phyloP scores from a whole-genome alignment of 2,888 invertebrate species.

The Drosophila hamatofila region DNA sequence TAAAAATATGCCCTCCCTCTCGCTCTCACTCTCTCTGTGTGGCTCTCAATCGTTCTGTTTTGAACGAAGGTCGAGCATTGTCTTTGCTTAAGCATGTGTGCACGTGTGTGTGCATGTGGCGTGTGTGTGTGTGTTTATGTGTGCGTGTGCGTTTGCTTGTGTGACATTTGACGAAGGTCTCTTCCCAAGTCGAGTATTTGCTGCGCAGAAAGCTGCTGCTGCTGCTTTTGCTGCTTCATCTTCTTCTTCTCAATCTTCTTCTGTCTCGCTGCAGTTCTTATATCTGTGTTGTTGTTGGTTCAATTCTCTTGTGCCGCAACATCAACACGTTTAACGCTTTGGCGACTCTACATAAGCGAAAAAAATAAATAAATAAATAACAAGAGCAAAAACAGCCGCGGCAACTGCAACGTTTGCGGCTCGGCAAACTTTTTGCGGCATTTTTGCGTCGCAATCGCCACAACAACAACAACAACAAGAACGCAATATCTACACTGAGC shows the following conservation, averaged over 20 bases:
- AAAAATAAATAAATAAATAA: conserved; percentile 5
- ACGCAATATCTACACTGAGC: conserved; percentile 26
- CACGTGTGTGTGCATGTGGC: conserved; percentile 1
- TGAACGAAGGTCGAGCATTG: conserved; percentile 59
- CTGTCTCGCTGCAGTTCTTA: background rate
- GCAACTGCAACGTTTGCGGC: conserved; percentile 13
- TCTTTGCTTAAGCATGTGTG: conserved; percentile 5
- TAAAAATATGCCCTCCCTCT: conserved; percentile 10
- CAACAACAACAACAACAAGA: conserved; percentile 1
- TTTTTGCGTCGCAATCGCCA: conserved; percentile 7
- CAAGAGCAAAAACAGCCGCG: conserved; percentile 10
- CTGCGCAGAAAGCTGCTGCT: conserved; percentile 31
- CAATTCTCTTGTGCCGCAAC: conserved; percentile 3
- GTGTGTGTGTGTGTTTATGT: background rate
- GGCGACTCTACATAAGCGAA: background rate
- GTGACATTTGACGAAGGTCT: conserved; percentile 55
- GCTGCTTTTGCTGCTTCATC: background rate
- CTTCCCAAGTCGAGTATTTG: conserved; percentile 19
- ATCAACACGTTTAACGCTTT: conserved; percentile 33
- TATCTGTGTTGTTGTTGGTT: conserved; percentile 2
- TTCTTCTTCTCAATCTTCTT: background rate
- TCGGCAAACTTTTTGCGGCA: conserved; percentile 12
- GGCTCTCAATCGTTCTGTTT: conserved; percentile 14
- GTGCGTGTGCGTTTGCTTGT: conserved; percentile 10
- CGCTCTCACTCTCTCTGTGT: background rate